Percentiles rank a stretch among this genome's conserved stretches.
Conservation (phyloP, 2,797 vertebrate genomes). For the Nannoperca australis region DNA sequence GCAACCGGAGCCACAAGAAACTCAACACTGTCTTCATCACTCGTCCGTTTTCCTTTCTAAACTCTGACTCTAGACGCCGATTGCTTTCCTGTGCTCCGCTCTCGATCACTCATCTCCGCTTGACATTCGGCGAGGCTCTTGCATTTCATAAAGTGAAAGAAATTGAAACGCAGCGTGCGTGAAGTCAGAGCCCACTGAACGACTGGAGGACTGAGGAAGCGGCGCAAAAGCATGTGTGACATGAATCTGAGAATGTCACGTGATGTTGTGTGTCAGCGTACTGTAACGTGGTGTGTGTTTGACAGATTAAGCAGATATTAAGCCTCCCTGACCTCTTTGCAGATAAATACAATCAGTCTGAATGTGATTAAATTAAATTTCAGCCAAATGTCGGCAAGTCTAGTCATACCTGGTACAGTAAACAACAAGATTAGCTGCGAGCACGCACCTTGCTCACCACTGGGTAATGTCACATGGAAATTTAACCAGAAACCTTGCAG, state of each 20-base stretch:
- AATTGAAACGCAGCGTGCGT: constrained; percentile 46
- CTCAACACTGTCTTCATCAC: not conserved
- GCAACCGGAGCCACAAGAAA: not conserved
- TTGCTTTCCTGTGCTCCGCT: not conserved
- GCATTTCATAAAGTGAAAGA: constrained; percentile 24
- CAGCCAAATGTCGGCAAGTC: not conserved
- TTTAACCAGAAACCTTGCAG: not conserved
- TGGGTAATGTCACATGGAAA: not conserved
- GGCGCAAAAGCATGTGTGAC: not conserved
- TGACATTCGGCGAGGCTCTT: constrained; percentile 39
- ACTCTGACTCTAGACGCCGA: not conserved
- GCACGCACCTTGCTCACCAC: constrained; percentile 6
- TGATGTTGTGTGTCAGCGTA: not conserved
- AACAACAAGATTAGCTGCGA: constrained; percentile 43
- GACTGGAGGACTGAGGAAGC: not conserved
- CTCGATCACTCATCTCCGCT: constrained; percentile 28
- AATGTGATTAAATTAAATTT: not conserved
- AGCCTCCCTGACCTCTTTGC: not conserved
- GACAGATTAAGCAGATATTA: not conserved
- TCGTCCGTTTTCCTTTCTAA: constrained; percentile 13
- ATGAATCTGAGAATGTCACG: not conserved
- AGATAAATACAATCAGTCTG: not conserved
- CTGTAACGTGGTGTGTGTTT: not conserved
- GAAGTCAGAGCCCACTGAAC: constrained; percentile 4
- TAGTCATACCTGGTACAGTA: not conserved